Percentiles rank a stretch among this genome's conserved stretches.
phyloP scores from a whole-genome alignment of 2,888 invertebrate genomes.

The Spisula subtruncata region DNA sequence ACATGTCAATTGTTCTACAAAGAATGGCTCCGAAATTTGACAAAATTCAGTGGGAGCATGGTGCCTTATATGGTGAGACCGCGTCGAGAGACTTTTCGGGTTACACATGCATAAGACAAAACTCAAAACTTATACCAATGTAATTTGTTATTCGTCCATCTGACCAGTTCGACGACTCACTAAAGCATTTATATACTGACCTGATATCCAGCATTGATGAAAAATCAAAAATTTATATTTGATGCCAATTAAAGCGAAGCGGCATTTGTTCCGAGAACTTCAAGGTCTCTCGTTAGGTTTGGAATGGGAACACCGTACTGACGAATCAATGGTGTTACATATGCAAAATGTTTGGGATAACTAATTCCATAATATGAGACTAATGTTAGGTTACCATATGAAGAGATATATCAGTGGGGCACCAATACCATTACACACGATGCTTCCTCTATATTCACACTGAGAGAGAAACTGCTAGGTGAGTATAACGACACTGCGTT shows the following conservation, averaged over 20 bases:
- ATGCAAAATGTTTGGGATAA: conserved; percentile 46
- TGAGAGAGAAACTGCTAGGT: conserved; percentile 53
- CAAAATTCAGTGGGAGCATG: conserved; percentile 18
- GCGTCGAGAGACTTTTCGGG: conserved; percentile 25
- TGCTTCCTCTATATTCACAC: conserved; percentile 43
- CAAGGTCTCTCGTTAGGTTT: conserved; percentile 47
- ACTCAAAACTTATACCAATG: conserved; percentile 59
- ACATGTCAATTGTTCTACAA: conserved; percentile 72
- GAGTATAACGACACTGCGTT: conserved; percentile 1
- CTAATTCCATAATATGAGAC: conserved; percentile 56
- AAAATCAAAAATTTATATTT: conserved; percentile 64
- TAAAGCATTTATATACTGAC: conserved; percentile 57
- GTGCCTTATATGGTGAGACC: conserved; percentile 52
- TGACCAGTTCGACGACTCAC: conserved; percentile 38
- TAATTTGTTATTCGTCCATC: conserved; percentile 51
- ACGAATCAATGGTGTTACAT: neutral
- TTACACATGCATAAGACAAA: conserved; percentile 50
- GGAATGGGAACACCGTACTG: conserved; percentile 20
- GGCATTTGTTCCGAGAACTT: conserved; percentile 58
- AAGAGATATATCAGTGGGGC: conserved; percentile 47
- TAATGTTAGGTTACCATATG: conserved; percentile 48
- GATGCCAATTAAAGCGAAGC: conserved; percentile 65
- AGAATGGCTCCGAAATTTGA: conserved; percentile 48
- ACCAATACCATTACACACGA: neutral
- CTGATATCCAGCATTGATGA: conserved; percentile 58